Percentiles rank a stretch among this genome's conserved stretches.
Evolutionary conservation across 2,113 vertebrate genomes (phyloP).

Genomic region (Podarcis raffonei): DNA sequence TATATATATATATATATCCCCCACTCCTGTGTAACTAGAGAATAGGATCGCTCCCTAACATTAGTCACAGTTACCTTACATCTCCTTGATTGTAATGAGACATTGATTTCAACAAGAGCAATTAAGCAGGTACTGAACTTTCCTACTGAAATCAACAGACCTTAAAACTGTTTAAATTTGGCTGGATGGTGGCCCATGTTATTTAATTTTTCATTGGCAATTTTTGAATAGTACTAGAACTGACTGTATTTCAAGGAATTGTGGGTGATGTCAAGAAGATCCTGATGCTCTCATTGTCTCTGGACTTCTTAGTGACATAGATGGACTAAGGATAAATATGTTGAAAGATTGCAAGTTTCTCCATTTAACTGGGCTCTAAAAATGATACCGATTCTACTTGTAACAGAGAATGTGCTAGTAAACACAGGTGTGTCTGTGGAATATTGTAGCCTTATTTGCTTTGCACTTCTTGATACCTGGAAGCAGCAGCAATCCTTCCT

Average conservation of each 20-base stretch:
- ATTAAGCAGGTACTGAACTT: not conserved
- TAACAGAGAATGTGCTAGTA: not conserved
- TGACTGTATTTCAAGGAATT: not conserved
- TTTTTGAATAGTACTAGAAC: not conserved
- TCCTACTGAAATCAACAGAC: not conserved
- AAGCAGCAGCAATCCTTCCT: not conserved
- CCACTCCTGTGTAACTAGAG: too few relatives aligned
- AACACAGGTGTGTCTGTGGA: not conserved
- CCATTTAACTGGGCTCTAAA: not conserved
- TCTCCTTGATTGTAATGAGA: not conserved
- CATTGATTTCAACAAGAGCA: not conserved
- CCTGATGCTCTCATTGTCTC: not conserved
- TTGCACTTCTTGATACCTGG: not conserved
- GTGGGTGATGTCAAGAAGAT: too few relatives aligned
- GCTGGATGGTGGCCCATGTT: not conserved
- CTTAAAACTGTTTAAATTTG: not conserved
- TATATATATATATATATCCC: too few relatives aligned
- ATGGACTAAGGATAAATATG: too few relatives aligned
- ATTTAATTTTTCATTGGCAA: not conserved
- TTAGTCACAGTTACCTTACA: not conserved
- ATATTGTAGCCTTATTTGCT: not conserved
- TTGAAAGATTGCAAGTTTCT: not conserved
- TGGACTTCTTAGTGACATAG: not conserved
- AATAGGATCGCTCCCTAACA: too few relatives aligned
- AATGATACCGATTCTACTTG: not conserved